Evolutionary conservation across 1,140 invertebrate species (phyloP), one percentile per base, ranked within the genome.

Genomic region (Drosophila ambigua): DNA sequence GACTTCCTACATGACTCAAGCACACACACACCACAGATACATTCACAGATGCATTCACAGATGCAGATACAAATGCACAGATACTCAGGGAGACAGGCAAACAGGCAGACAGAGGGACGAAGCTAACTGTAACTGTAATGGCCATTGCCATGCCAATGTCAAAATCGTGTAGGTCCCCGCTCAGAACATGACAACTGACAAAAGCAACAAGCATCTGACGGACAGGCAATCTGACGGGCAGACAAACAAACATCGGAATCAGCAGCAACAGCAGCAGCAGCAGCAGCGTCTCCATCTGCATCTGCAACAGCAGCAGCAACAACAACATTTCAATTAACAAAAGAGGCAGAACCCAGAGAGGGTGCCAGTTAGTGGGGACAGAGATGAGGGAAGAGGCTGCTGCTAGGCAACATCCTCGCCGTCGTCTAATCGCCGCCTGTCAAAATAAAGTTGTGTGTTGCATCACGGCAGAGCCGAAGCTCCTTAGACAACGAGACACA

Each of bases 251-350:
- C 77, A 73, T 71, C 71, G 51, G 53, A 48, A 74, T 66, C 72
- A 61, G 55, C 63, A 41, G 20, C 16, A 61, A 55, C 63, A 41
- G 13, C 16, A 28, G 43, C 24, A 48, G 43, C 24, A 48, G 6
- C 26, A 51, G n/a, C 63, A 15, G 35, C 39, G 24, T n/a, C 57
- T n/a, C 7, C 23, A 66, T 51, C 71, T 53, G 62, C 53, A 58
- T 59, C 54, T 35, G 53, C 71, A 28, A 46, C 26, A 49, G 26
- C 13, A 35, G 6, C 31, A 46, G 44, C 20, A 53, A 58, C 68
- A 67, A 77, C 78, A 82, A 82, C 82, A 87, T 87, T 85, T 85
- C 82, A 85, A 85, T 85, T 82, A 85, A 72, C 77, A 62, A 71
- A 67, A 72, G 77, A 49, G 31, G 24, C 2, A 9, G 16, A 15